Evolutionary conservation across 2,797 vertebrate genomes (phyloP).

Genomic region (Eulemur rubriventer): DNA sequence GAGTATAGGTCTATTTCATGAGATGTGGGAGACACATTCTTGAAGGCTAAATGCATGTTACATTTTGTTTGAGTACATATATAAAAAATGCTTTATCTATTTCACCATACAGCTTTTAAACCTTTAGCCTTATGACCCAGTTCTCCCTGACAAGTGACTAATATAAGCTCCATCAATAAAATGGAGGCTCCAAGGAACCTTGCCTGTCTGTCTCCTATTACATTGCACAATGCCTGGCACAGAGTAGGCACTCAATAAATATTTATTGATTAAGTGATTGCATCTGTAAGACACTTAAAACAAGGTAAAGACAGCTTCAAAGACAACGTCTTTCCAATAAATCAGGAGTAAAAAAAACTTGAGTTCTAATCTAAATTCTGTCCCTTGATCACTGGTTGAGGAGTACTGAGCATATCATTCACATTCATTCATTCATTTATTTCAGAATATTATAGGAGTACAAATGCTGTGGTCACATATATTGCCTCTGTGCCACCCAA

Average conservation of each 20-base stretch:
- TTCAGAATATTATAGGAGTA: too few relatives aligned
- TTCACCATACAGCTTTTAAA: not conserved
- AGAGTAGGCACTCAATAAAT: not conserved
- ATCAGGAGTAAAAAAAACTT: not conserved
- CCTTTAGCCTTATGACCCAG: not conserved
- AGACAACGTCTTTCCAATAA: not conserved
- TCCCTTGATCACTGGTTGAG: not conserved
- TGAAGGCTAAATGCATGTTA: not conserved
- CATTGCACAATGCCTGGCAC: not conserved
- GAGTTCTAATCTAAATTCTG: not conserved
- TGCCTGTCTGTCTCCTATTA: not conserved
- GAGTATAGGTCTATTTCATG: not conserved
- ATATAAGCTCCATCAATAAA: not conserved
- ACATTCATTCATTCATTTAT: too few relatives aligned
- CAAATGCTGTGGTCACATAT: too few relatives aligned
- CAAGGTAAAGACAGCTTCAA: conserved; percentile 7
- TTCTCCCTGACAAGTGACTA: conserved; percentile 3
- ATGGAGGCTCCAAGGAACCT: not conserved
- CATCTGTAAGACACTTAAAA: conserved; percentile 35
- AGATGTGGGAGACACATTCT: not conserved
- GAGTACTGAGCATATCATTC: not conserved
- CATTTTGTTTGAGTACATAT: not conserved
- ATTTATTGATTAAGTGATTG: not conserved
- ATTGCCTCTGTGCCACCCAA: too few relatives aligned
- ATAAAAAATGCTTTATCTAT: not conserved